phyloP scores from a whole-genome alignment of 1,140 invertebrate genomes.

The Pararge aegeria region DNA sequence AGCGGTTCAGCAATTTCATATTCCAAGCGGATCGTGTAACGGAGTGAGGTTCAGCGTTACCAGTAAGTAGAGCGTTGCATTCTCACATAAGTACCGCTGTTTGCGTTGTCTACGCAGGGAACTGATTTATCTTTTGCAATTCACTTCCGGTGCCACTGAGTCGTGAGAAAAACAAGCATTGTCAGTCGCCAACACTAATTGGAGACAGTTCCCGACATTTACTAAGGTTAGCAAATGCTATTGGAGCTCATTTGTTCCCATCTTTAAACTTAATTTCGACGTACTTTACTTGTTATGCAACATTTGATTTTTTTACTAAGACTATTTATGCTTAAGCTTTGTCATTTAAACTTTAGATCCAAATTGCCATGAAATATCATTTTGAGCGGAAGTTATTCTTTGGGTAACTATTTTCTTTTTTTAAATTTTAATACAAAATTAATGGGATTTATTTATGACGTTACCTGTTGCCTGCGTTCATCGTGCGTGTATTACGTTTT shows the following conservation, averaged over 20 bases:
- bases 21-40: slow-evolving; percentile 33
- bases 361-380: too few species aligned
- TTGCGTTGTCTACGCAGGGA: slow-evolving; percentile 53
- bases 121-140: slow-evolving; percentile 56
- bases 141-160: slow-evolving; percentile 45
- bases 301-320: too few species aligned
- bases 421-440: too few species aligned
- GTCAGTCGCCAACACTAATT: slow-evolving; percentile 22
- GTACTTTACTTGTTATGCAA: too few species aligned
- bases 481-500: too few species aligned
- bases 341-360: too few species aligned
- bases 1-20: slow-evolving; percentile 30
- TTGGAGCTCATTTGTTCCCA: slow-evolving; percentile 5
- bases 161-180: slow-evolving; percentile 41
- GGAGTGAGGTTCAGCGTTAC: slow-evolving; percentile 19
- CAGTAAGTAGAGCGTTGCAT: slow-evolving; percentile 65
- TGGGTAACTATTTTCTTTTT: too few species aligned
- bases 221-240: slow-evolving; percentile 3
- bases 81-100: slow-evolving; percentile 62
- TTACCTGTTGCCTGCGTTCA: too few species aligned
- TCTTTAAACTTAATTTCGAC: background rate
- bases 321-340: too few species aligned
- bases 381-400: too few species aligned
- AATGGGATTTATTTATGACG: too few species aligned
- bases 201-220: slow-evolving; percentile 21